Base-by-base conservation (phyloP, 2,113 vertebrate species). In the Hypanus sabinus region DNA sequence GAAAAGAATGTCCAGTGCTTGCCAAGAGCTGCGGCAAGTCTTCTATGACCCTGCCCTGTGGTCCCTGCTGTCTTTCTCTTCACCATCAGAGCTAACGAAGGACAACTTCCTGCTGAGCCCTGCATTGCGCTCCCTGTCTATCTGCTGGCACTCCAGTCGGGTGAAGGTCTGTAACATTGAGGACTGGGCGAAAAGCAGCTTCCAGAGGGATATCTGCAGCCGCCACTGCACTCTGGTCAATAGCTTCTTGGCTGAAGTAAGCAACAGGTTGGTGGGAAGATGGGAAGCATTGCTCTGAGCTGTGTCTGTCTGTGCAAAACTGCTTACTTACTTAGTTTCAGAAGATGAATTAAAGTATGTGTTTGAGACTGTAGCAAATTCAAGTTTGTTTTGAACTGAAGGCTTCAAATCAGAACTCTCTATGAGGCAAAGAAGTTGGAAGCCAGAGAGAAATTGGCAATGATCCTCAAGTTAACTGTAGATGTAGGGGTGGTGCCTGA, bases 81-180 rank as follows among this genome's bases (percentile, higher is more conserved):
- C 98, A 33, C 98, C 97, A 0, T 94, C 94, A 7, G 97, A 99
- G 94, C 97, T 99, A 38, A 97, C 94, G 92, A 97, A 96, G 95
- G 96, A 97, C 94, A 98, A 99, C 96, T 99, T 97, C 94, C 95
- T 98, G 93, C 95, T 99, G 95, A 97, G 99, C 93, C 95, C 97
- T 0, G 97, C 97, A 1, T 95, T 99, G 94, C 97, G 97, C 85
- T 95, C 96, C 94, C 95, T 99, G 94, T 97, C 97, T 60, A 96
- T 99, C 94, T 97, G 97, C 96, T 99, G 99, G 98, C 96, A 98
- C 95, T 98, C 98, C 71, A 98, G 98, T 96, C 96, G 96, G 85
- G 98, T 99, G 94, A 98, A 98, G 94, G 97, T 99, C 95, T 99
- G 98, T 95, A 99, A 98, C 96, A 95, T 98, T 0, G 98, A 99